Base-by-base conservation (phyloP, 2,113 vertebrate species). In the Dinomys branickii region DNA sequence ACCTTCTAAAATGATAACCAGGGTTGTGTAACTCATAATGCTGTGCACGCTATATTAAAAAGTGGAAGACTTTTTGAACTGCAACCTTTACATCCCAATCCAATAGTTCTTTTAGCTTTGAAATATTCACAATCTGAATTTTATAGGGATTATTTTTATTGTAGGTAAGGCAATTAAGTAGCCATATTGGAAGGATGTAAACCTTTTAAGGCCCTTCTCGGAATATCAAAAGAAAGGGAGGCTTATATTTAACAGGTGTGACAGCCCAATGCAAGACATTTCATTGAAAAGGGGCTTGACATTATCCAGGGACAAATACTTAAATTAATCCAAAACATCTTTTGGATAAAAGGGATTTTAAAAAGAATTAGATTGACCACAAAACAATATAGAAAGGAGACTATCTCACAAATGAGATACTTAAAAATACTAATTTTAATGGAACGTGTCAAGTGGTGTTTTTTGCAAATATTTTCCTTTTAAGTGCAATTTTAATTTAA, bases 211-310 rank as follows among this genome's bases (percentile, higher is more conserved):
- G 98, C 97, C 98, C 96, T 98, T 98, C 98, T 98, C 98, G 96
- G 97, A 98, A 98, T 98, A 98, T 99, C 98, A 99, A 99, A 98
- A 99, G 99, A 97, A 98, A 97, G 98, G 97, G 95, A 97, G 97
- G 97, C 98, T 99, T 99, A 99, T 98, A 99, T 98, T 99, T 99
- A 99, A 98, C 98, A 99, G 98, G 98, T 99, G 99, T 98, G 98
- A 99, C 98, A 98, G 97, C 94, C 97, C 97, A 98, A 8, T 80
- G 78, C 98, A 98, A 96, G 98, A 98, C 98, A 97, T 98, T 98
- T 98, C 98, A 98, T 97, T 98, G 98, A 96, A 35, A 98, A 98
- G 98, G 96, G 98, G 95, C 94, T 97, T 98, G 98, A 99, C 98
- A 98, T 97, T 98, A 98, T 98, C 98, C 98, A 99, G 98, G 96